Evolutionary conservation across 1,140 invertebrate genomes (phyloP).

Genomic region (Grapholita molesta): DNA sequence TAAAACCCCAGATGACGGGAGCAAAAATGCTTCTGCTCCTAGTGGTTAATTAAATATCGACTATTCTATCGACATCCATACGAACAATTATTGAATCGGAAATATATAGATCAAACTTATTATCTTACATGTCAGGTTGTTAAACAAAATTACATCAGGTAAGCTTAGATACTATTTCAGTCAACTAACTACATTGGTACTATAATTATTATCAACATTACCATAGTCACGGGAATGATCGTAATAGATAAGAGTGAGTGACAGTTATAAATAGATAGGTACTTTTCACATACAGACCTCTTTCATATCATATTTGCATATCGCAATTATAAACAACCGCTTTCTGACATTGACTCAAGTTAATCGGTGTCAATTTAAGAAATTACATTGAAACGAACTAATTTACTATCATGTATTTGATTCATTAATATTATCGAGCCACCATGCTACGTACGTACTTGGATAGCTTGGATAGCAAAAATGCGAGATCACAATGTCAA

Average conservation of each 20-base stretch:
- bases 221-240: not conserved
- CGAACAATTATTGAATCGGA: no score
- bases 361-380: not conserved
- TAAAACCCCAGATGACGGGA: no score
- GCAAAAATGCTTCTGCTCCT: no score
- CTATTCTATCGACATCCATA: no score
- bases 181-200: not conserved
- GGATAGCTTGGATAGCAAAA: constrained; percentile 6
- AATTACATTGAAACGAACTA: not conserved
- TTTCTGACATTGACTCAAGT: not conserved
- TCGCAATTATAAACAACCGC: constrained; percentile 1
- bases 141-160: not conserved
- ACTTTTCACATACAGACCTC: not conserved
- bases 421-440: not conserved
- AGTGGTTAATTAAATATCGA: no score
- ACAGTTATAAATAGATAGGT: not conserved
- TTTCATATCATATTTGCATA: not conserved
- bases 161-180: not conserved
- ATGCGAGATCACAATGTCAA: not conserved
- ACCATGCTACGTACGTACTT: not conserved
- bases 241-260: not conserved
- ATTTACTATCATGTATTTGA: not conserved
- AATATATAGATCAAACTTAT: no score
- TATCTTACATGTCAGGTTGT: no score
- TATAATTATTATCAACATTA: not conserved